These are phyloP conservation scores for Thamnophis elegans DNA, from an alignment of 2,797 vertebrate species.

Conservation along the genomic window DNA sequence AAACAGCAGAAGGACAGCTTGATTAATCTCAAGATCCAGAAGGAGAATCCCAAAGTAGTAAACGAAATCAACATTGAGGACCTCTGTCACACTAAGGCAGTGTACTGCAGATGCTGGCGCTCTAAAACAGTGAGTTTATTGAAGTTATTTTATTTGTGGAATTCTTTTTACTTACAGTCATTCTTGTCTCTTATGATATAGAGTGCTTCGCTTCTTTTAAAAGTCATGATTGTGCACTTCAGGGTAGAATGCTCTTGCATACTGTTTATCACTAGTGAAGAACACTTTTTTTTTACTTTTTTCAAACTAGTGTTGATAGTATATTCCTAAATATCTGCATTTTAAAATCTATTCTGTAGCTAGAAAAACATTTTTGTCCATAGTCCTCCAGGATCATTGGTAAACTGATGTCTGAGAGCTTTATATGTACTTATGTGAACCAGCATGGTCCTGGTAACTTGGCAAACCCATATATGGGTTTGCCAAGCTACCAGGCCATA, in stretches of 20 bases:
- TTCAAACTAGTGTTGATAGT: not conserved
- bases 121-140: constrained; percentile 91
- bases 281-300: not conserved
- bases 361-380: too few species aligned
- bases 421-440: not conserved
- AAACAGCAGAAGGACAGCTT: constrained; percentile 93
- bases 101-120: constrained; percentile 98
- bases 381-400: not conserved
- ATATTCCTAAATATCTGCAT: not conserved
- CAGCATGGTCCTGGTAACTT: not conserved
- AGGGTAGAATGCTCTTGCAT: not conserved
- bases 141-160: too few species aligned
- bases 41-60: constrained; percentile 96
- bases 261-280: not conserved
- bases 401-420: not conserved
- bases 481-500: not conserved
- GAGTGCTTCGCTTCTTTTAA: not conserved
- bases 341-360: not conserved
- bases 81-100: constrained; percentile 87
- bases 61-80: constrained; percentile 99
- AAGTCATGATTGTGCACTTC: not conserved
- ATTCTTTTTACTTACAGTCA: not conserved
- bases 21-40: constrained; percentile 99
- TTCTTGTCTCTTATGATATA: not conserved
- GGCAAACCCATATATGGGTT: too few species aligned